Evolutionary conservation across 2,113 vertebrate species (phyloP).

Genomic region (Trichechus manatus): DNA sequence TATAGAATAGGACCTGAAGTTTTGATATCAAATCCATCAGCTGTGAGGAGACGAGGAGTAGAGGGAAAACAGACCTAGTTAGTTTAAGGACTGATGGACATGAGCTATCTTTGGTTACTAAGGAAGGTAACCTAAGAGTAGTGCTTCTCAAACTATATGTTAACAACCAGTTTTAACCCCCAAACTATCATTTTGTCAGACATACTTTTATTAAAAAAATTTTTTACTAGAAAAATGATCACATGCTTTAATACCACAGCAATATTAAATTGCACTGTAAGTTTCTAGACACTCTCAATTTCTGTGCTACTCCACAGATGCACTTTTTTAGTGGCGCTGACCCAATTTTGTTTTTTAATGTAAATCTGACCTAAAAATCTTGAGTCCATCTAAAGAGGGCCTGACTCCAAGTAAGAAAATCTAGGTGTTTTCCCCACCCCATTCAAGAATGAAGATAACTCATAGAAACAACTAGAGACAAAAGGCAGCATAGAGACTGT

Average conservation of each 20-base stretch:
- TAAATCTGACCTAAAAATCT: not conserved
- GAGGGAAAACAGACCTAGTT: not conserved
- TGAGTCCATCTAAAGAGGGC: not conserved
- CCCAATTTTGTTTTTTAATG: not conserved
- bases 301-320: not conserved
- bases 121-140: not conserved
- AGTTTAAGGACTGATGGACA: not conserved
- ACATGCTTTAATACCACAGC: not conserved
- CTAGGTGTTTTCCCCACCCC: not conserved
- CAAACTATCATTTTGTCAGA: not conserved
- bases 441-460: not conserved
- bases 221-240: not conserved
- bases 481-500: slow-evolving; percentile 24
- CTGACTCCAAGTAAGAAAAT: not conserved
- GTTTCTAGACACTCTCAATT: not conserved
- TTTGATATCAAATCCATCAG: not conserved
- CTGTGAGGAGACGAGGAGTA: not conserved
- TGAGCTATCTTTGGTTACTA: not conserved
- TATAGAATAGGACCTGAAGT: not conserved
- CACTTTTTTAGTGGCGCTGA: not conserved
- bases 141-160: not conserved
- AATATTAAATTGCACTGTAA: not conserved
- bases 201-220: not conserved
- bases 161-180: not conserved
- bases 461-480: not conserved